Percentiles rank a stretch among this genome's conserved stretches.
These are phyloP conservation scores for Habropoda laboriosa DNA, from an alignment of 1,140 invertebrate species.

Conservation along the genomic window DNA sequence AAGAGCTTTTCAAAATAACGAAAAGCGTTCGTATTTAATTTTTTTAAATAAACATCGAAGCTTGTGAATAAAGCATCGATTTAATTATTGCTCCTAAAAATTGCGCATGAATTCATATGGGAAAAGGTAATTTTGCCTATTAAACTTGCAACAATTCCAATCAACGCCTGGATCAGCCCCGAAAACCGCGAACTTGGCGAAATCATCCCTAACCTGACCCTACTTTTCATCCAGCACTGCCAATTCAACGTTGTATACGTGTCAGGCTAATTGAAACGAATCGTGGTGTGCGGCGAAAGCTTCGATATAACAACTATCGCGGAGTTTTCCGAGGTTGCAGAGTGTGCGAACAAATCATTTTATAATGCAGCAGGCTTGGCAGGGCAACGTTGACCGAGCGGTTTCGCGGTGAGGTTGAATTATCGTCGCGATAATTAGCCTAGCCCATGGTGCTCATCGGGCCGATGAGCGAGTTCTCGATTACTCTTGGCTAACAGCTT, in stretches of 20 bases:
- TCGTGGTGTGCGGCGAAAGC: background rate
- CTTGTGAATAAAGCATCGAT: too few relatives aligned
- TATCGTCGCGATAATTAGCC: conserved; percentile 43
- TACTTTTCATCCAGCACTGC: background rate
- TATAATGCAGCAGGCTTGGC: background rate
- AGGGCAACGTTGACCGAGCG: background rate
- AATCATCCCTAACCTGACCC: background rate
- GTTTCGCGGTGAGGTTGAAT: conserved; percentile 16
- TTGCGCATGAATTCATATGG: too few relatives aligned
- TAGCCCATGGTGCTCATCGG: background rate
- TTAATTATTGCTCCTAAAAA: too few relatives aligned
- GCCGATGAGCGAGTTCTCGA: conserved; percentile 35
- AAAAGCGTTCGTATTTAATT: too few relatives aligned
- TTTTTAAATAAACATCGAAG: too few relatives aligned
- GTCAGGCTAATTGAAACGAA: conserved; percentile 40
- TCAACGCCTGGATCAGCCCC: background rate
- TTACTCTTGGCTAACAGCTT: conserved; percentile 41
- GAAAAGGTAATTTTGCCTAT: too few relatives aligned
- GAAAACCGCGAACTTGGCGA: background rate
- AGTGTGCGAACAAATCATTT: background rate
- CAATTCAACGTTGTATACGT: too few relatives aligned
- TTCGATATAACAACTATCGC: background rate
- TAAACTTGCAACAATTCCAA: background rate
- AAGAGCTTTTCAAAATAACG: too few relatives aligned
- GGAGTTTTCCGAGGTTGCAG: too few relatives aligned